phyloP scores from a whole-genome alignment of 2,888 invertebrate genomes.

The Ectemnius lituratus region DNA sequence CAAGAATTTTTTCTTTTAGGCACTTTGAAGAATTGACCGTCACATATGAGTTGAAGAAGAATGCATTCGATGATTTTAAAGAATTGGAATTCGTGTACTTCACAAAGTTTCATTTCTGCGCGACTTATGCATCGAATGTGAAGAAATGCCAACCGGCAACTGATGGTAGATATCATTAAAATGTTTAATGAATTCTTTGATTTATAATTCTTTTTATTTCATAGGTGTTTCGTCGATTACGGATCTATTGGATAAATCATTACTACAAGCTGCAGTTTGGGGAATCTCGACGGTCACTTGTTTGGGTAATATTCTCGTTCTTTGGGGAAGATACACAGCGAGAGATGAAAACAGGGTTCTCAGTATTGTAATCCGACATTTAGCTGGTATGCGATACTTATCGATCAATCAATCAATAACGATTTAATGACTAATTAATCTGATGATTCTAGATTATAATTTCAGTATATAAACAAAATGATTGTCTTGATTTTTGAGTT shows the following conservation, averaged over 20 bases:
- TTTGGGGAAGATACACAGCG: conserved; percentile 81
- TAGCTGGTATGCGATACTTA: conserved; percentile 79
- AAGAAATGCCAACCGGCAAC: conserved; percentile 81
- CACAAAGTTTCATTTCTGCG: conserved; percentile 83
- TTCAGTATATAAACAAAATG: not conserved
- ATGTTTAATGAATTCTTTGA: not conserved
- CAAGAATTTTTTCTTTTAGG: conserved; percentile 65
- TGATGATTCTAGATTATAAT: not conserved
- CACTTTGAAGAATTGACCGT: conserved; percentile 80
- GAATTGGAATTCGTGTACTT: conserved; percentile 81
- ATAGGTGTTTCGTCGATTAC: conserved; percentile 81
- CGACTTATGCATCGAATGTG: conserved; percentile 80
- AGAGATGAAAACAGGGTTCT: conserved; percentile 83
- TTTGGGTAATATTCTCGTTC: conserved; percentile 82
- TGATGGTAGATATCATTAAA: conserved; percentile 79
- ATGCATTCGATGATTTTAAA: conserved; percentile 78
- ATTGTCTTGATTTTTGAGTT: conserved; percentile 73
- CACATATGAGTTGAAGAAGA: conserved; percentile 77
- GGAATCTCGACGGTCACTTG: conserved; percentile 81
- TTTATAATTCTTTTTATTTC: conserved; percentile 12
- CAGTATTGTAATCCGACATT: conserved; percentile 83
- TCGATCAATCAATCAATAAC: too few species aligned
- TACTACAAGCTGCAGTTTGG: conserved; percentile 82
- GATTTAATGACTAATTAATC: not conserved
- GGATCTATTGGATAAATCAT: conserved; percentile 81